These are phyloP conservation scores for Gracilinanus agilis DNA, from an alignment of 2,113 vertebrate genomes.

Conservation along the genomic window DNA sequence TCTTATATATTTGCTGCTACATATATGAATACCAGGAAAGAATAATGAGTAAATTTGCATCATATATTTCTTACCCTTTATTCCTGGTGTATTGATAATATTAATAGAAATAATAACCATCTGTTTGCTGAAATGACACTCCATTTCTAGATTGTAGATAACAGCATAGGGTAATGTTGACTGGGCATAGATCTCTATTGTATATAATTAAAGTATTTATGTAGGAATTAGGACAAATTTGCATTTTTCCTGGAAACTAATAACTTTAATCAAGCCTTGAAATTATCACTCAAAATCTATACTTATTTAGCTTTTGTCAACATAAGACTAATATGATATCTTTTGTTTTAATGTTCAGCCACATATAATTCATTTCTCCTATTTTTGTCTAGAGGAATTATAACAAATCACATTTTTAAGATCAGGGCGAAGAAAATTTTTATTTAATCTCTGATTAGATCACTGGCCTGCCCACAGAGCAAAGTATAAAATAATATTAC, in stretches of 20 bases:
- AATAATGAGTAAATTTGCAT: background rate
- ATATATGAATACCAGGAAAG: background rate
- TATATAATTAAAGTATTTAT: background rate
- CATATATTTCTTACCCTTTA: background rate
- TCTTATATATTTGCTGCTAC: background rate
- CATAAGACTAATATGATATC: background rate
- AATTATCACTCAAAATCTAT: background rate
- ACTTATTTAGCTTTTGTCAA: background rate
- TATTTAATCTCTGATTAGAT: background rate
- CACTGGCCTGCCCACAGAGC: background rate
- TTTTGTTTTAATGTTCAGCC: background rate
- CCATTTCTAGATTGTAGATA: background rate
- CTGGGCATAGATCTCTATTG: background rate
- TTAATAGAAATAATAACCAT: background rate
- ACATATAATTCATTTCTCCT: slow-evolving; percentile 4
- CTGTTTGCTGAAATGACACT: background rate
- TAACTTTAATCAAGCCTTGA: background rate
- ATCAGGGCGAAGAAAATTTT: background rate
- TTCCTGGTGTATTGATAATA: background rate
- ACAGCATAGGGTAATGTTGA: background rate
- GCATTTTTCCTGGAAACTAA: slow-evolving; percentile 4
- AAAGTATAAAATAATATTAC: background rate
- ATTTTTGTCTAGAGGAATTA: background rate
- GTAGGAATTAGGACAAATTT: background rate
- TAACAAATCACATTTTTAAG: background rate